Percentiles rank a stretch among this genome's conserved stretches.
Conservation (phyloP, 2,888 invertebrate genomes). For the Drosophila paucipuncta region DNA sequence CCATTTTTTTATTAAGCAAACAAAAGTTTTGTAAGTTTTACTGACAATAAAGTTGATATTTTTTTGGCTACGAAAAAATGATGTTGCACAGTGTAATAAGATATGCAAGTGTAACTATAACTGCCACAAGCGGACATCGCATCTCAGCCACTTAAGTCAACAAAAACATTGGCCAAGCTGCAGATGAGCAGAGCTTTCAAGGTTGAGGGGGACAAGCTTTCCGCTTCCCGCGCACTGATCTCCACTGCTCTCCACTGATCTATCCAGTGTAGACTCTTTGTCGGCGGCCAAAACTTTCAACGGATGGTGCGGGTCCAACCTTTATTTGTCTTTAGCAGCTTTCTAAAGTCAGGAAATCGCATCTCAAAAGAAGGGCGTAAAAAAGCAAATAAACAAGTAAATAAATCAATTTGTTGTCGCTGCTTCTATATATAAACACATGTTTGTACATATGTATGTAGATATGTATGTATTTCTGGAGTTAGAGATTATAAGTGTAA, state of each 20-base stretch:
- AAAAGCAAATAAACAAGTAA: constrained; percentile 33
- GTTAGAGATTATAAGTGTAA: constrained; percentile 6
- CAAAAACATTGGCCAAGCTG: constrained; percentile 14
- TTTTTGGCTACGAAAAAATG: background rate
- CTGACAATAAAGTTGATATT: background rate
- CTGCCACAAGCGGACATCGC: constrained; percentile 16
- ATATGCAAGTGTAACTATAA: constrained; percentile 37
- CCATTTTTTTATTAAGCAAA: background rate
- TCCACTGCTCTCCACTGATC: constrained; percentile 31
- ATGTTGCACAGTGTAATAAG: constrained; percentile 39
- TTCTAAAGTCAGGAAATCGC: constrained; percentile 67
- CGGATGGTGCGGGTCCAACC: constrained; percentile 47
- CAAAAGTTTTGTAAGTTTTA: background rate
- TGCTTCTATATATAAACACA: background rate
- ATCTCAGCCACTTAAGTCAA: constrained; percentile 34
- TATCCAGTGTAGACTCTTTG: constrained; percentile 26
- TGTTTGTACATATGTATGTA: background rate
- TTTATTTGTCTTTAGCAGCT: constrained; percentile 76
- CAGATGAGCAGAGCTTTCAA: constrained; percentile 1
- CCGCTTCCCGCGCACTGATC: background rate
- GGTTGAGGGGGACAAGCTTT: background rate
- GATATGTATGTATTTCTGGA: background rate
- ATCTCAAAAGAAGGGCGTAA: constrained; percentile 66
- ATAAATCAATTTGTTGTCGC: constrained; percentile 22
- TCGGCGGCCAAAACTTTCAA: constrained; percentile 45